Percentiles rank a stretch among this genome's conserved stretches.
These are phyloP conservation scores for Folsomia manolachei DNA, from an alignment of 2,888 invertebrate genomes.

Conservation along the genomic window DNA sequence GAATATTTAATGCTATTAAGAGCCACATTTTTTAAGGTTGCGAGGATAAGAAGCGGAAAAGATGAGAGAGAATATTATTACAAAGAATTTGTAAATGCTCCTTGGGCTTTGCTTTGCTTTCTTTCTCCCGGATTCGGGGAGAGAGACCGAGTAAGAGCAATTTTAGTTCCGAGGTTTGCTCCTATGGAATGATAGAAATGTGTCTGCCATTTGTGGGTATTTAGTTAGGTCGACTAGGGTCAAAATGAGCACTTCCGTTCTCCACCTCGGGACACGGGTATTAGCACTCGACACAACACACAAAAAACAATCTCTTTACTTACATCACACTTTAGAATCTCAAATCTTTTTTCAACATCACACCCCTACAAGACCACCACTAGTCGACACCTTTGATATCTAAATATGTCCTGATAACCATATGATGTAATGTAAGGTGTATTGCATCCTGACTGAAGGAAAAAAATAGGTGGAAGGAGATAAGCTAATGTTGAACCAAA, in stretches of 20 bases:
- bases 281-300: conserved; percentile 9
- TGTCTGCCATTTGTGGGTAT: conserved; percentile 22
- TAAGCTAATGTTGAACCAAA: background rate
- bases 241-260: conserved; percentile 21
- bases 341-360: background rate
- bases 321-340: background rate
- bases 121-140: conserved; percentile 7
- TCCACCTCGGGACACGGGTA: conserved; percentile 22
- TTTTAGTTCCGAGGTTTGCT: conserved; percentile 1
- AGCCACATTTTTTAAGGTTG: too few relatives aligned
- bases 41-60: too few relatives aligned
- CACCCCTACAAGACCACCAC: background rate
- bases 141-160: background rate
- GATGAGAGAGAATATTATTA: too few relatives aligned
- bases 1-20: too few relatives aligned
- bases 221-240: conserved; percentile 23
- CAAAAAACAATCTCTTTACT: background rate
- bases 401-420: background rate
- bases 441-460: background rate
- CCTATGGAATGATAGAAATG: conserved; percentile 17
- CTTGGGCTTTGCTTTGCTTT: background rate
- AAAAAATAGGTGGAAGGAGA: background rate
- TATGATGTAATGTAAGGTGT: background rate
- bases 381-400: too few relatives aligned
- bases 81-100: background rate